Conservation (phyloP, 2,888 invertebrate species). For the Polydrusus tereticollis region DNA sequence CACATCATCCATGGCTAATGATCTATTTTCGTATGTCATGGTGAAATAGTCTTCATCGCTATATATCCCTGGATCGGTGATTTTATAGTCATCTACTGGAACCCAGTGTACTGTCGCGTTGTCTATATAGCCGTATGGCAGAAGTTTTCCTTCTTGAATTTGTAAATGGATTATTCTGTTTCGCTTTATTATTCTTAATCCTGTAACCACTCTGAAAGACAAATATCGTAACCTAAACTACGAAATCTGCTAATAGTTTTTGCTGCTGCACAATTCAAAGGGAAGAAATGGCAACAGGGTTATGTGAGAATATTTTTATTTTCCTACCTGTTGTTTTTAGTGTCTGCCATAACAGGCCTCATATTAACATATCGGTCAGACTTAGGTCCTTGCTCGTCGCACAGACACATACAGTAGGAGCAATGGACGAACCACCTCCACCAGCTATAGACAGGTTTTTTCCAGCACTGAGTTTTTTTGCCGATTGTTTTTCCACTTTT, state of each 20-base stretch:
- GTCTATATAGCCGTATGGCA: constrained; percentile 76
- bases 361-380: constrained; percentile 88
- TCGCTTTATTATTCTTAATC: constrained; percentile 78
- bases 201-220: constrained; percentile 81
- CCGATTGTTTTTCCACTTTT: constrained; percentile 80
- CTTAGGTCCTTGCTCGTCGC: constrained; percentile 78
- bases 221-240: too few relatives aligned
- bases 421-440: constrained; percentile 91
- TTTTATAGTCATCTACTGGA: constrained; percentile 74
- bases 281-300: not conserved
- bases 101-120: constrained; percentile 75
- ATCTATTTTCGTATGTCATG: constrained; percentile 79
- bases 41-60: constrained; percentile 82
- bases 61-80: constrained; percentile 69
- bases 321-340: constrained; percentile 74
- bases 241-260: too few relatives aligned
- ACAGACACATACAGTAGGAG: constrained; percentile 89
- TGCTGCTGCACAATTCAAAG: too few relatives aligned
- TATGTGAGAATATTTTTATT: not conserved
- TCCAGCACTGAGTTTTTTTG: constrained; percentile 69
- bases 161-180: constrained; percentile 86
- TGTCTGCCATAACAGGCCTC: constrained; percentile 73
- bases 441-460: constrained; percentile 83
- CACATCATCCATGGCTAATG: constrained; percentile 85
- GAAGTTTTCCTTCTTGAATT: constrained; percentile 79